These are phyloP conservation scores for Sebastes cheni DNA, from an alignment of 2,797 vertebrate genomes.

Conservation along the genomic window DNA sequence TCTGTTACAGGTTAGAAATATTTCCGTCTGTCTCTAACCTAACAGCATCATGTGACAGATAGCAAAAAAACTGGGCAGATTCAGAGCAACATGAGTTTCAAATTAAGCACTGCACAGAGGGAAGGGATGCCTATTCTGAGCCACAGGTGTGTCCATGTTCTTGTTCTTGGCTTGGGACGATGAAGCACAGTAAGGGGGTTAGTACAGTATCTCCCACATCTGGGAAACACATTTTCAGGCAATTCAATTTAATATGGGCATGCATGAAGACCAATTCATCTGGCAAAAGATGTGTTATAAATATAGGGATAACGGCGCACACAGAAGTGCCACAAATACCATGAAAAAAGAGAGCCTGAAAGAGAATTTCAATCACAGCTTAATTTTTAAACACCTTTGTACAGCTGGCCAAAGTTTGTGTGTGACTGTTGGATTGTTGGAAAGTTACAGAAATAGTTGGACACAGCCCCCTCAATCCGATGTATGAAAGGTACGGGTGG, in stretches of 20 bases:
- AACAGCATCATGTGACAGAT: conserved; percentile 4
- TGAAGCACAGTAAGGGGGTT: background rate
- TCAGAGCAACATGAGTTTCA: background rate
- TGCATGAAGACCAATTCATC: background rate
- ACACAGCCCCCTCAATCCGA: background rate
- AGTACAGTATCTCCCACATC: conserved; percentile 51
- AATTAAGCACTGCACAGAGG: background rate
- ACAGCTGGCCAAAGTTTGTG: background rate
- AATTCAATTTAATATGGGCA: background rate
- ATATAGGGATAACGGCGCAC: background rate
- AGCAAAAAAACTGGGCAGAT: conserved; percentile 1
- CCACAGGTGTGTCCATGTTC: conserved; percentile 55
- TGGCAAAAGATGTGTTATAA: background rate
- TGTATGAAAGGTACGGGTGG: background rate
- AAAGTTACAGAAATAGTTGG: background rate
- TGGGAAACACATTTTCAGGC: conserved; percentile 63
- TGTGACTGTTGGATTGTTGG: background rate
- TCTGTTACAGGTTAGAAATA: conserved; percentile 44
- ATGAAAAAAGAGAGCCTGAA: background rate
- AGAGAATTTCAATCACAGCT: background rate
- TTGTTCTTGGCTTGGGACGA: conserved; percentile 27
- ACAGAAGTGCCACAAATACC: background rate
- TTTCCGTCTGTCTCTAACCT: conserved; percentile 15
- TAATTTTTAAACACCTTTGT: background rate
- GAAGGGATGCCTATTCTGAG: background rate